These are phyloP conservation scores for Chrysocyon brachyurus DNA, from an alignment of 2,797 vertebrate species.

Conservation along the genomic window DNA sequence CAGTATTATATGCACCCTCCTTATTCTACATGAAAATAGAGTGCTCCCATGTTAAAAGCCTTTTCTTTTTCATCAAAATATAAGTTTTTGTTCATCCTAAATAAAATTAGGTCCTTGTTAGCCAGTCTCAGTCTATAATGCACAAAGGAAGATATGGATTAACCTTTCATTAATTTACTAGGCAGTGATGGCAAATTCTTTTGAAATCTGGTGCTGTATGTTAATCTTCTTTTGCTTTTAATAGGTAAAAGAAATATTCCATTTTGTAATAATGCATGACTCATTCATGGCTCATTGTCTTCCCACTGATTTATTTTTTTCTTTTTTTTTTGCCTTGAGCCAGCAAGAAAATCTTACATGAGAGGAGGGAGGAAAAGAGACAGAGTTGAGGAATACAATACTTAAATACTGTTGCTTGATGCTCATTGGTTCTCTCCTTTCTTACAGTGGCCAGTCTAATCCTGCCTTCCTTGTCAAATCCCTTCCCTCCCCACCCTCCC, in stretches of 20 bases:
- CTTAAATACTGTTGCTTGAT: slow-evolving; percentile 86
- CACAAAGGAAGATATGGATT: background rate
- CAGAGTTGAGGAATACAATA: slow-evolving; percentile 81
- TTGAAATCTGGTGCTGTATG: slow-evolving; percentile 25
- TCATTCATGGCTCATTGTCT: slow-evolving; percentile 91
- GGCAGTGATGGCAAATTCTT: background rate
- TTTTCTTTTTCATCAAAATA: slow-evolving; percentile 56
- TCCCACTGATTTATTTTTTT: slow-evolving; percentile 81
- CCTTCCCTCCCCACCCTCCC: slow-evolving; percentile 85
- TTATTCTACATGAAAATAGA: slow-evolving; percentile 49
- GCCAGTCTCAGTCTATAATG: background rate
- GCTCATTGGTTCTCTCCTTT: slow-evolving; percentile 91
- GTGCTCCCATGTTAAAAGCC: background rate
- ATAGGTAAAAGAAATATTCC: slow-evolving; percentile 67
- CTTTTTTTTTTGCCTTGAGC: slow-evolving; percentile 75
- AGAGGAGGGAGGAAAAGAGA: slow-evolving; percentile 82
- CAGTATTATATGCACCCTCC: background rate
- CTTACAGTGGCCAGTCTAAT: slow-evolving; percentile 91
- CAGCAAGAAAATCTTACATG: slow-evolving; percentile 86
- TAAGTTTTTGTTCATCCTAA: slow-evolving; percentile 30
- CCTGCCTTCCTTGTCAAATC: slow-evolving; percentile 88
- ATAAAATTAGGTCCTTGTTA: slow-evolving; percentile 28
- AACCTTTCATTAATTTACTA: background rate
- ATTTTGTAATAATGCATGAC: slow-evolving; percentile 82
- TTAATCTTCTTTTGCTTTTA: slow-evolving; percentile 77